A percentile compares a stretch with the other conserved stretches of the same genome.
Conservation (phyloP, 2,113 vertebrate species). For the Sapayoa aenigma region DNA sequence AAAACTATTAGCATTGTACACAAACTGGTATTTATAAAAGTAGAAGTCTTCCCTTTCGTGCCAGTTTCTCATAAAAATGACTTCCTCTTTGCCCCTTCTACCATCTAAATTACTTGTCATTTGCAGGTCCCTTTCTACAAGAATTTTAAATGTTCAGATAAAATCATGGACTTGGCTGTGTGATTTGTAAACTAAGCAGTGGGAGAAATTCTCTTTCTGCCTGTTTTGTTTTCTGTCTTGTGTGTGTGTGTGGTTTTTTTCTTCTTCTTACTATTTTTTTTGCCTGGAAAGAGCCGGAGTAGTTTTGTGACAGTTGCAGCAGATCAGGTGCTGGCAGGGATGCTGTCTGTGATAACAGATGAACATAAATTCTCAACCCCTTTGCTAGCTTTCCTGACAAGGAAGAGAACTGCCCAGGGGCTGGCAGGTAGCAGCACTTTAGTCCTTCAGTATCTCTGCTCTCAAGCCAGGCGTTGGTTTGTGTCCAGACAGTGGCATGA, state of each 20-base stretch:
- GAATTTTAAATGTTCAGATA: neutral
- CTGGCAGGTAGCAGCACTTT: neutral
- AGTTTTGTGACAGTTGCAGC: neutral
- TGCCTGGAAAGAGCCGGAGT: neutral
- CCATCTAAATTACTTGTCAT: neutral
- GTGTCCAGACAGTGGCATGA: neutral
- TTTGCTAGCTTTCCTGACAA: neutral
- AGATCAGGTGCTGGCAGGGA: neutral
- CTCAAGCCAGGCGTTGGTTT: neutral
- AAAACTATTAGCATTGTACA: neutral
- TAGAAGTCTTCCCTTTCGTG: neutral
- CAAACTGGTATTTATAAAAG: neutral
- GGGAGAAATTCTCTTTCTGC: neutral
- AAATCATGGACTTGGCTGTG: neutral
- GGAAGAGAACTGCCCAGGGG: neutral
- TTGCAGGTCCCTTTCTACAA: neutral
- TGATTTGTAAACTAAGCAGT: neutral
- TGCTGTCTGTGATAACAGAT: neutral
- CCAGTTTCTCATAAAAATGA: neutral
- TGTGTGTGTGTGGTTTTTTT: no score
- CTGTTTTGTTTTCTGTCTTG: accelerated
- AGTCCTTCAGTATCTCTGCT: neutral
- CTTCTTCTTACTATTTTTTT: neutral
- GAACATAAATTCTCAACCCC: neutral
- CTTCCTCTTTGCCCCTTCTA: neutral